phyloP scores from a whole-genome alignment of 2,888 invertebrate genomes.

The Tethea ocularis region DNA sequence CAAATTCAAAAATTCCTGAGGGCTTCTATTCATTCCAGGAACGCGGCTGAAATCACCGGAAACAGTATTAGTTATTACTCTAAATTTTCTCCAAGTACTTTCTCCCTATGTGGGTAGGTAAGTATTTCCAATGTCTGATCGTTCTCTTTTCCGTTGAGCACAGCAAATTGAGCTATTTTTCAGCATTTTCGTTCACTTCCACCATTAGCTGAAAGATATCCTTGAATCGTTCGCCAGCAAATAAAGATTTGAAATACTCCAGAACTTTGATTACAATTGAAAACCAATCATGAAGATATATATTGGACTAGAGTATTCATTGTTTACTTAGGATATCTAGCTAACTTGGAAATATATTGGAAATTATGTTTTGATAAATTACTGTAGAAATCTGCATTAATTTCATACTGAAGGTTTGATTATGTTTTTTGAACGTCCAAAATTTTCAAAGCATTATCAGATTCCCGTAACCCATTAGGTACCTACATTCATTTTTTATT shows the following conservation, averaged over 20 bases:
- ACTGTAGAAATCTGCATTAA: background rate
- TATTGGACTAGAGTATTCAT: constrained; percentile 33
- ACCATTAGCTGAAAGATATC: constrained; percentile 43
- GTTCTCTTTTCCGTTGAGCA: constrained; percentile 23
- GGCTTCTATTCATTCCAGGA: no score
- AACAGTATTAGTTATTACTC: no score
- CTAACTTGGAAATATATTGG: background rate
- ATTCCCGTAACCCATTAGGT: background rate
- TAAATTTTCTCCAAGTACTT: background rate
- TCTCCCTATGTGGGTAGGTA: constrained; percentile 18
- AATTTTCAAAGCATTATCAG: background rate
- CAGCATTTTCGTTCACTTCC: constrained; percentile 39
- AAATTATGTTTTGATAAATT: background rate
- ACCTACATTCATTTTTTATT: background rate
- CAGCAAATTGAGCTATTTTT: constrained; percentile 42
- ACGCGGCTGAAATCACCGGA: no score
- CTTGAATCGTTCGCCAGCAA: constrained; percentile 35
- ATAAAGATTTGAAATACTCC: constrained; percentile 41
- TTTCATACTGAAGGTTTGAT: no score
- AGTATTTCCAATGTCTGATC: constrained; percentile 31
- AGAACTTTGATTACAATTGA: constrained; percentile 44
- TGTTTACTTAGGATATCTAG: constrained; percentile 35
- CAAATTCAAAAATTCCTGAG: no score
- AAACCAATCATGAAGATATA: constrained; percentile 43
- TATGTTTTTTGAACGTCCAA: no score